Conservation (phyloP, 2,888 invertebrate species). For the Acronicta aceris region DNA sequence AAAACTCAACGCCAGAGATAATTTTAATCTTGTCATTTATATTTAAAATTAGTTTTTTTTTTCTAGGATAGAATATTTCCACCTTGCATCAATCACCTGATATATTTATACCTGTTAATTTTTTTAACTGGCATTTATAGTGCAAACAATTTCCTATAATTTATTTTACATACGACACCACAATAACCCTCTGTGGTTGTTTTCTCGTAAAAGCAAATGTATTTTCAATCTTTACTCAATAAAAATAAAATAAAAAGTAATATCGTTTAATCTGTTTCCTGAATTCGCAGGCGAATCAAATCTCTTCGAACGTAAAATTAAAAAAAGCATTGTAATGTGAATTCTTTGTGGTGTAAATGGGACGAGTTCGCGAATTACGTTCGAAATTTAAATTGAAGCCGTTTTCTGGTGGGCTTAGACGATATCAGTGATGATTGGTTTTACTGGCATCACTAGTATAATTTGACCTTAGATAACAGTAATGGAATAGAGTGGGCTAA, state of each 20-base stretch:
- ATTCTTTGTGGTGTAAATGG: conserved; percentile 74
- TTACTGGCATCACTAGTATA: neutral
- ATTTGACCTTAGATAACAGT: too few species aligned
- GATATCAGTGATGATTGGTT: conserved; percentile 15
- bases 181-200: conserved; percentile 13
- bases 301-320: conserved; percentile 66
- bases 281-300: conserved; percentile 48
- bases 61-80: too few species aligned
- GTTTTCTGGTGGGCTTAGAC: conserved; percentile 33
- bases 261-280: conserved; percentile 56
- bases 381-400: conserved; percentile 65
- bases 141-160: conserved; percentile 1
- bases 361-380: conserved; percentile 62
- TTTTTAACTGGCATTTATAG: too few species aligned
- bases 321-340: conserved; percentile 64
- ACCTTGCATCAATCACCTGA: too few species aligned
- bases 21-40: too few species aligned
- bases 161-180: conserved; percentile 1
- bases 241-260: conserved; percentile 53
- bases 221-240: conserved; percentile 16
- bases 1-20: too few species aligned
- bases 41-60: too few species aligned
- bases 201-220: conserved; percentile 14
- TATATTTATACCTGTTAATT: too few species aligned
- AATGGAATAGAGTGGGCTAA: too few species aligned